These are phyloP conservation scores for Oriolus oriolus DNA, from an alignment of 2,113 vertebrate species.

Conservation along the genomic window DNA sequence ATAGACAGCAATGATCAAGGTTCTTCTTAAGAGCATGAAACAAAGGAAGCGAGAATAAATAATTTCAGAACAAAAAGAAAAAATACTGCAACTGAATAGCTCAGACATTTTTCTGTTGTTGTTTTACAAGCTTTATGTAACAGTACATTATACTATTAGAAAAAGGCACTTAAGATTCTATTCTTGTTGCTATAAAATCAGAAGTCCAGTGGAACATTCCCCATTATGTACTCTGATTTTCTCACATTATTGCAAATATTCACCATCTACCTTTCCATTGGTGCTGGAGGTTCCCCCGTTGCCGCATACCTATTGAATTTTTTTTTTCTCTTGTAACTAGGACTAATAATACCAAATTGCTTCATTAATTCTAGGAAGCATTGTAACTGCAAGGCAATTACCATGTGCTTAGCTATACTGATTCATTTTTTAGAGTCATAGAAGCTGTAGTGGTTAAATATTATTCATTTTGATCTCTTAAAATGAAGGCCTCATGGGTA, in stretches of 20 bases:
- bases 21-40: neutral
- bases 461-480: neutral
- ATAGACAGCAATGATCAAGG: neutral
- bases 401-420: neutral
- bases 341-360: neutral
- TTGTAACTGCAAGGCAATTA: neutral
- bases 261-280: neutral
- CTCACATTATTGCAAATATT: neutral
- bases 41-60: neutral
- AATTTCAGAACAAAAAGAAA: neutral
- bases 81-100: neutral
- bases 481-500: neutral
- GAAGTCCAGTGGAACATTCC: neutral
- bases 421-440: neutral
- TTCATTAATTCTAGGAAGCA: neutral
- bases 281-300: neutral
- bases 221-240: neutral
- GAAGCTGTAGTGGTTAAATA: neutral
- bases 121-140: neutral
- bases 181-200: neutral
- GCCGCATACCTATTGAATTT: fast-evolving
- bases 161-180: neutral
- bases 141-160: neutral
- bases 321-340: neutral
- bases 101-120: neutral